phyloP scores from a whole-genome alignment of 2,888 invertebrate species.

The Apoda limacodes region DNA sequence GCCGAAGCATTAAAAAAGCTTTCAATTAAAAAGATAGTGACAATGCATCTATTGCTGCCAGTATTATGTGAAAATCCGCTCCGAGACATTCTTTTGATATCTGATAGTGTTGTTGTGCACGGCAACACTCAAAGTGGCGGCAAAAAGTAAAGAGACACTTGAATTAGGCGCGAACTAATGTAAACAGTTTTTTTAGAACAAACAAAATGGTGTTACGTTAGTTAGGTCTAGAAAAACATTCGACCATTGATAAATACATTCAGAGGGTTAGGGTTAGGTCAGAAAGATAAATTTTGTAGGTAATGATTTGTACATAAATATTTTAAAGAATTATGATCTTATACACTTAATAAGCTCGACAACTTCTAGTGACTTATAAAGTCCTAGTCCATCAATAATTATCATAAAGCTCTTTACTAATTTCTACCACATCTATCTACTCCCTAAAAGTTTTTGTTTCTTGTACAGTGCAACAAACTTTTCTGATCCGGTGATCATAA shows the following conservation, averaged over 20 bases:
- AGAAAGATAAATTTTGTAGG: no score
- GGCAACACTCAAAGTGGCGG: constrained; percentile 44
- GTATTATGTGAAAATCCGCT: constrained; percentile 46
- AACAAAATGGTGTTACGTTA: constrained; percentile 24
- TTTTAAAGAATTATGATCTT: no score
- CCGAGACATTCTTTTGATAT: constrained; percentile 53
- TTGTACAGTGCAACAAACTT: no score
- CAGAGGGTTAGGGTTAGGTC: no score
- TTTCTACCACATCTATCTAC: no score
- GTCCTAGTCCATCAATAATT: no score
- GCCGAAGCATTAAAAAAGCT: constrained; percentile 51
- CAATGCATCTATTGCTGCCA: constrained; percentile 41
- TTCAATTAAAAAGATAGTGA: constrained; percentile 62
- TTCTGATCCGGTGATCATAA: no score
- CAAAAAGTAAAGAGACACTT: constrained; percentile 67
- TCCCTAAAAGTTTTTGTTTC: no score
- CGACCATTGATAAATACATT: constrained; percentile 22
- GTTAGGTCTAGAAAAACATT: constrained; percentile 21
- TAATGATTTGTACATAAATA: no score
- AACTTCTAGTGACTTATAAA: no score
- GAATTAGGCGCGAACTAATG: constrained; percentile 65
- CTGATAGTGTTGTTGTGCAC: constrained; percentile 58
- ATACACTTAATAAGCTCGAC: no score
- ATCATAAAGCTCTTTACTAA: no score
- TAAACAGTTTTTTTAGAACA: constrained; percentile 55